A percentile compares a stretch with the other conserved stretches of the same genome.
Conservation (phyloP, 2,888 invertebrate genomes). For the Deroplatys truncata region DNA sequence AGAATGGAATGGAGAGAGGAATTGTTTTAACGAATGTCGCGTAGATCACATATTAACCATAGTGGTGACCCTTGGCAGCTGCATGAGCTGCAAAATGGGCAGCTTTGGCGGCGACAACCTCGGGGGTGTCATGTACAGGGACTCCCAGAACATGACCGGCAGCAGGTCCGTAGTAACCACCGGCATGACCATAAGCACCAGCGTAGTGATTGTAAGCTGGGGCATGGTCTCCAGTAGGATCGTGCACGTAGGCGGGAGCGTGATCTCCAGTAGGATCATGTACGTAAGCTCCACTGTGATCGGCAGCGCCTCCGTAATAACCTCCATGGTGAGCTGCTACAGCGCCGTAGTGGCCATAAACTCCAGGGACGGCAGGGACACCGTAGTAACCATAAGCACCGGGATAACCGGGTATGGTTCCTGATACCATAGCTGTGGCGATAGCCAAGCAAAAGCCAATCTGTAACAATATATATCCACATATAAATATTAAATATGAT, state of each 20-base stretch:
- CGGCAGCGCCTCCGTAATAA: not conserved
- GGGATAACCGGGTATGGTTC: not conserved
- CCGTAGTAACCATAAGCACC: not conserved
- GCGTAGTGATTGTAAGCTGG: not conserved
- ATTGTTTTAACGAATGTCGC: not conserved
- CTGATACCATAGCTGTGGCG: not conserved
- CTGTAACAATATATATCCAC: not conserved
- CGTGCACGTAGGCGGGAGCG: not conserved
- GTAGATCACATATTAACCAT: not conserved
- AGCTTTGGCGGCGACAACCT: not conserved
- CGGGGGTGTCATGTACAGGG: not conserved
- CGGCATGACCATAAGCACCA: not conserved
- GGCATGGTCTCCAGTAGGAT: not conserved
- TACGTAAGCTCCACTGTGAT: not conserved
- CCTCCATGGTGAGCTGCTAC: not conserved
- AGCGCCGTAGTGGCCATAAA: not conserved
- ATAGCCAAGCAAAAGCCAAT: not conserved
- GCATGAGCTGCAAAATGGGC: not conserved
- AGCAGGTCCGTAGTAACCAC: not conserved
- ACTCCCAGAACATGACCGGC: not conserved
- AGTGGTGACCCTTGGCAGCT: not conserved
- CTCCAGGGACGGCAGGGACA: not conserved
- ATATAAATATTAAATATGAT: too few relatives aligned
- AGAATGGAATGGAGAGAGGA: too few relatives aligned
- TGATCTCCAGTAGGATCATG: not conserved